A percentile compares a stretch with the other conserved stretches of the same genome.
Evolutionary conservation across 2,113 vertebrate species (phyloP).

Genomic region (Pongo pygmaeus): DNA sequence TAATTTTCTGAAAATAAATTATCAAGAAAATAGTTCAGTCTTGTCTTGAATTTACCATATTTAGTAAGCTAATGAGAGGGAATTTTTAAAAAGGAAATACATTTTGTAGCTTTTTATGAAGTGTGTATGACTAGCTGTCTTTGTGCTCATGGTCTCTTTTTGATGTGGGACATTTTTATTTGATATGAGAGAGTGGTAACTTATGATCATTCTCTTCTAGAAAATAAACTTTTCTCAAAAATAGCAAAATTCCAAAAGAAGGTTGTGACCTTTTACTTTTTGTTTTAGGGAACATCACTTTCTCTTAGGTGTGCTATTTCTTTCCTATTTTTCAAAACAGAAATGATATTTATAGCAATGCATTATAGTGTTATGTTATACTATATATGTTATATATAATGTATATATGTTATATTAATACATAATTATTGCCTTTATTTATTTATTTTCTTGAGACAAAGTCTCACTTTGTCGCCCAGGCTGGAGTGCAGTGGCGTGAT

Average conservation of each 20-base stretch:
- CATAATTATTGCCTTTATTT: background rate
- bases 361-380: background rate
- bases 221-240: conserved; percentile 15
- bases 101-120: conserved; percentile 23
- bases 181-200: conserved; percentile 24
- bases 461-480: no score
- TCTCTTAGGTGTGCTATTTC: conserved; percentile 37
- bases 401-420: background rate
- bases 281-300: background rate
- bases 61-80: background rate
- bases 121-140: background rate
- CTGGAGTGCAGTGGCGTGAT: no score
- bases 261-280: background rate
- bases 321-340: conserved; percentile 66
- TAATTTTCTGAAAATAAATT: conserved; percentile 39
- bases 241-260: background rate
- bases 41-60: conserved; percentile 25
- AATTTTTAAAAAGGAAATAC: background rate
- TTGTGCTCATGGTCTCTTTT: background rate
- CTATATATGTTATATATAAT: background rate
- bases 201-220: background rate
- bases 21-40: background rate
- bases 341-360: conserved; percentile 71
- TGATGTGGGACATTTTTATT: conserved; percentile 11
- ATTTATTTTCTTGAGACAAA: no score